Base-by-base conservation (phyloP, 2,797 vertebrate species). In the Babyrousa celebensis region DNA sequence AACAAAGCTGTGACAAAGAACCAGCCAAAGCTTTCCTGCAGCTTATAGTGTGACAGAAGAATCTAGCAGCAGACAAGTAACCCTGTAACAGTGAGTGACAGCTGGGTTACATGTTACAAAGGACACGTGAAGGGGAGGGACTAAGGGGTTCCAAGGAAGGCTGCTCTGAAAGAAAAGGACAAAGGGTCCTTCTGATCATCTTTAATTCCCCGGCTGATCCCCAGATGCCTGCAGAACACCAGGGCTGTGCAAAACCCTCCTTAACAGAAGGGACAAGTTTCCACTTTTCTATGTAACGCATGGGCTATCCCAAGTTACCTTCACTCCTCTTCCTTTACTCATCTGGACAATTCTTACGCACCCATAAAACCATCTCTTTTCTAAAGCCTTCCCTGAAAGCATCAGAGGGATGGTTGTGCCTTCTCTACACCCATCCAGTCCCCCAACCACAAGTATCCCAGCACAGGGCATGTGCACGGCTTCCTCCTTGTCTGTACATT, bases 381-480 rank as follows among this genome's bases (percentile, higher is more conserved):
- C 36, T 8, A 71, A 56, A 67, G 36, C 52, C n/a, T 68, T 84
- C 36, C 90, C 4, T 3, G 52, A 85, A 78, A 15, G 7, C n/a
- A 25, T 43, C 17, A 14, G 43, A 62, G 56, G 21, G 21, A 71
- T 5, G 21, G 21, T 67, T 5, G 18, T 0, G 32, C 70, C 27
- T 25, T 6, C 83, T 70, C 54, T 23, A 62, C 7, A 6, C 56
- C n/a, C 25, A 17, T 10, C 43, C 5, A 43, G 10, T 0, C 16
- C 29, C 3, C 3, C 5, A 1, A n/a, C 52, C 2, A 8, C 23
- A 23, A 32, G 3, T 12, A 12, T 71, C 68, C 36, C 1, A 17
- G 54, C 8, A 20, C 12, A 11, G 1, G 14, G 17, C 29, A 48
- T 18, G 6, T 2, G 27, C 0, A 6, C 20, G 14, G 4, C 18